Percentiles rank a stretch among this genome's conserved stretches.
These are phyloP conservation scores for Elephas maximus DNA, from an alignment of 2,113 vertebrate genomes.

Conservation along the genomic window DNA sequence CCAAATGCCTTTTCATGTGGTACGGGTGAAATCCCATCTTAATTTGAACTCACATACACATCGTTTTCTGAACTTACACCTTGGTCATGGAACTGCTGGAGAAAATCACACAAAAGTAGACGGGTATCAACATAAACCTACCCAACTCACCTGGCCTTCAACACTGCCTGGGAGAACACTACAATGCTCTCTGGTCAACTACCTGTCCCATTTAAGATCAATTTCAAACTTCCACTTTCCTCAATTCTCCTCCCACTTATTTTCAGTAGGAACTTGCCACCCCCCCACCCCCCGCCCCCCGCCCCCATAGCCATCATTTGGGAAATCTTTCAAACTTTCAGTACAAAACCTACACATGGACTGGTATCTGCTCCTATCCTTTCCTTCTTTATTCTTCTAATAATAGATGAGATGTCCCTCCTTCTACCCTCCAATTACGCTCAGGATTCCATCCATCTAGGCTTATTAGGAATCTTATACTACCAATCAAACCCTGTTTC, in stretches of 20 bases:
- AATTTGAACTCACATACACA: slow-evolving; percentile 13
- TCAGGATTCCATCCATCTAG: background rate
- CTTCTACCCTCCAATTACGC: background rate
- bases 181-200: background rate
- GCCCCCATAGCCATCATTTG: background rate
- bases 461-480: background rate
- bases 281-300: too few species aligned
- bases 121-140: background rate
- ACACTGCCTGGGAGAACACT: background rate
- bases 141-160: background rate
- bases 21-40: background rate
- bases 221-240: slow-evolving; percentile 22
- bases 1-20: background rate
- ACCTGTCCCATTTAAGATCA: background rate
- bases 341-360: background rate
- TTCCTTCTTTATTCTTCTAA: background rate
- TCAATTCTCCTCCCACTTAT: background rate
- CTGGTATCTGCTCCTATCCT: background rate
- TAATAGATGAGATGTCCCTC: background rate
- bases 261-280: background rate
- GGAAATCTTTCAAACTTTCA: background rate
- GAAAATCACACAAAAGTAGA: background rate
- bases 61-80: background rate
- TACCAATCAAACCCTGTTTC: background rate
- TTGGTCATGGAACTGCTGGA: background rate